Evolutionary conservation across 2,113 vertebrate genomes (phyloP), one percentile per base, ranked within the genome.

Genomic region (Bombycilla garrulus): DNA sequence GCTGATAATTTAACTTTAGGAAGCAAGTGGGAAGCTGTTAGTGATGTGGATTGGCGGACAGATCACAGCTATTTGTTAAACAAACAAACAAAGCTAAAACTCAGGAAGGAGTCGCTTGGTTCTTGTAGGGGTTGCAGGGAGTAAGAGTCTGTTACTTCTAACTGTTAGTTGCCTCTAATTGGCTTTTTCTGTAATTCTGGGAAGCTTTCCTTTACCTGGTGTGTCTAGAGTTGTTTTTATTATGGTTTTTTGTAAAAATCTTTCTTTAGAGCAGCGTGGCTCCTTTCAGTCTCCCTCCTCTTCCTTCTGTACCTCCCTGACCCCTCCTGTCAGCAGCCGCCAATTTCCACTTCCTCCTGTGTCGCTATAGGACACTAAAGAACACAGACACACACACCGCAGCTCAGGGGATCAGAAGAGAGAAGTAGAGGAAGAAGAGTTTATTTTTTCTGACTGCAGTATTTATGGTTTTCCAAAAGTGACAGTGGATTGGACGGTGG

Each of bases 171-270:
- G 31, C 12, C 14, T 71, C 14, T 36, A 51, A 58, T 54, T 8
- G 8, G 10, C 23, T 15, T 33, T 44, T 56, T 25, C 70, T 62
- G 9, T 21, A 26, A 28, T 29, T 79, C 24, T 42, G 33, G 0
- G 1, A 16, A 45, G 11, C 11, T 40, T 66, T 74, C 9, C 40
- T 79, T 67, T 5, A 36, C 48, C 23, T 67, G 62, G 6, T 29
- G 14, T 33, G 24, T 38, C 36, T 44, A 20, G 17, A 64, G 47
- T 8, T 22, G 17, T 14, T 79, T 78, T 40, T 60, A 15, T 60
- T 47, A 8, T 7, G 11, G 1, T 4, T 38, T 56, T 47, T 31
- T 22, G 3, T 12, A 23, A 12, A 3, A 3, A 1, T 20, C 20
- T 67, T 29, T 45, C 22, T 54, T 77, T 35, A 29, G 25, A 74